phyloP scores from a whole-genome alignment of 2,888 invertebrate species.

The Neria commutata region DNA sequence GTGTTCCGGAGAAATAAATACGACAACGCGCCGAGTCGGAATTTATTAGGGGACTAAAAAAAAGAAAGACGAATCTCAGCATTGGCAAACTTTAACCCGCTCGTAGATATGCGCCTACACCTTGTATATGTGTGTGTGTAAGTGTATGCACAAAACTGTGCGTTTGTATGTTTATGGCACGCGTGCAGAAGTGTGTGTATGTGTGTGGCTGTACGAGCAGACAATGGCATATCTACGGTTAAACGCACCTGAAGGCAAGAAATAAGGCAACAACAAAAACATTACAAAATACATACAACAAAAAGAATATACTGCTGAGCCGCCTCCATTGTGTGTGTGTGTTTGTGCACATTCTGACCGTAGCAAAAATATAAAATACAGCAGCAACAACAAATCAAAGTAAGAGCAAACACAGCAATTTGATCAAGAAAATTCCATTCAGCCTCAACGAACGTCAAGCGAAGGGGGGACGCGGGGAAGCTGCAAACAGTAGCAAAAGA shows the following conservation, averaged over 20 bases:
- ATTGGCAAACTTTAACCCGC: neutral
- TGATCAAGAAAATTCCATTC: conserved; percentile 3
- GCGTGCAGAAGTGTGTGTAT: neutral
- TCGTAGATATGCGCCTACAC: no score
- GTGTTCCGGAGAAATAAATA: no score
- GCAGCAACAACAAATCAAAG: neutral
- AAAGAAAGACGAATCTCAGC: neutral
- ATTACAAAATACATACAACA: no score
- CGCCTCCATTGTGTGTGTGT: no score
- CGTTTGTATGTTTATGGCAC: neutral
- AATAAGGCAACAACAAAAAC: no score
- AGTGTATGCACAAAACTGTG: neutral
- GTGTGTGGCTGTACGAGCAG: neutral
- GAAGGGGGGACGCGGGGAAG: neutral
- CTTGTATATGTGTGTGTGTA: no score
- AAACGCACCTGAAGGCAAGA: neutral
- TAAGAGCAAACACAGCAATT: neutral
- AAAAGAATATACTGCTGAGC: neutral
- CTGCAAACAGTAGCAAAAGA: neutral
- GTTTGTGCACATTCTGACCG: no score
- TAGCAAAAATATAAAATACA: neutral
- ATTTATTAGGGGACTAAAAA: neutral
- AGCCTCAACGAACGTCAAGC: neutral
- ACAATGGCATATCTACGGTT: neutral
- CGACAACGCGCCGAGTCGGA: no score